These are phyloP conservation scores for Drusus annulatus DNA, from an alignment of 1,140 invertebrate species.

Conservation along the genomic window DNA sequence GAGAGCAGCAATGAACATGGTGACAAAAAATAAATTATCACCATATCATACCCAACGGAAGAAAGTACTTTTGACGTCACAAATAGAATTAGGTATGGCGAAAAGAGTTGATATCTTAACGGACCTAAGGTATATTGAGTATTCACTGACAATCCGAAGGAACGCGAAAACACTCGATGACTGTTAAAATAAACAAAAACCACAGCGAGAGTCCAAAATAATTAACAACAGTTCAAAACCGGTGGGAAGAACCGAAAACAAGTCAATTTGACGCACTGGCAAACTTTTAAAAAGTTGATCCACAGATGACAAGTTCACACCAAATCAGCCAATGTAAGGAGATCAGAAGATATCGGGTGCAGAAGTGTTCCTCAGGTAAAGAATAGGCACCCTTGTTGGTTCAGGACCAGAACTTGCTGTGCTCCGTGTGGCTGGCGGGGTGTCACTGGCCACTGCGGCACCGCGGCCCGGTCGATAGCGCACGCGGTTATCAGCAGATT, in stretches of 20 bases:
- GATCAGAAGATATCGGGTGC: background rate
- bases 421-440: background rate
- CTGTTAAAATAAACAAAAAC: background rate
- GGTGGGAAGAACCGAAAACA: background rate
- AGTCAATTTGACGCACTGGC: background rate
- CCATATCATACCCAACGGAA: background rate
- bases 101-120: background rate
- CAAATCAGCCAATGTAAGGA: background rate
- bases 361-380: background rate
- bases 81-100: background rate
- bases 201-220: background rate
- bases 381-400: no score
- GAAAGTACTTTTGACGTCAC: background rate
- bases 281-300: background rate
- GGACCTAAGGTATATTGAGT: no score
- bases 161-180: no score
- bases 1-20: background rate
- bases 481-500: conserved; percentile 11
- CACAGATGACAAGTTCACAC: background rate
- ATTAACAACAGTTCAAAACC: background rate
- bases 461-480: conserved; percentile 13
- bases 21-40: background rate
- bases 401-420: background rate
- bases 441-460: conserved; percentile 4
- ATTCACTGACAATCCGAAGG: no score